Evolutionary conservation across 2,888 invertebrate genomes (phyloP), one percentile per base, ranked within the genome.

Genomic region (Quadroppia sp.): DNA sequence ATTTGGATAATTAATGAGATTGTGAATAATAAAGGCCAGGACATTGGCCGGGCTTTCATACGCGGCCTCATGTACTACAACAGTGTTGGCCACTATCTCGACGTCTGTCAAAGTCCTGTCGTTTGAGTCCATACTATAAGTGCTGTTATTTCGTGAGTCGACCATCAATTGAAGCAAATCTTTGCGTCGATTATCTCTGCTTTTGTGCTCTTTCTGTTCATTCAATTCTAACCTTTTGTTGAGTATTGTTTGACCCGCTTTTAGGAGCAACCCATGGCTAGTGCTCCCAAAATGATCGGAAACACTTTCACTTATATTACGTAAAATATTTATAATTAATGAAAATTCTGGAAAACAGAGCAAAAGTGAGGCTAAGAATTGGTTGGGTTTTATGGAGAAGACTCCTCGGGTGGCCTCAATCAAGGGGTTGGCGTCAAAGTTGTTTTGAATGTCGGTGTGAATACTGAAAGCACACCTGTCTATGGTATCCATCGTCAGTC

Each of bases 1-100:
- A 4, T 76, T 75, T 1, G 72, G 75, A 56, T 76, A 42, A 25
- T 76, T 73, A 48, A 76, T 53, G 0, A 77, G 69, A 42, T 76
- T 50, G n/a, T 61, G 61, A 17, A 61, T 6, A 61, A 61, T 17
- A n/a, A 61, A 61, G 4, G 32, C 61, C 17, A 61, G 13, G 25
- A 32, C 32, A 61, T 61, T 61, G 61, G 61, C 61, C 32, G 61
- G 32, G 17, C 61, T 61, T 30, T 61, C 61, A 32, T 30, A 61
- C 6, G 32, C 61, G 25, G 61, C 61, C 32, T 61, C 61, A 61
- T 61, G 17, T 30, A 61, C 32, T 2, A 30, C 61, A 15, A 61
- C 15, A 7, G 32, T 32, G 32, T 61, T 61, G 32, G 61, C 61
- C 32, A 61, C 32, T 2, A 61, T 61, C 32, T 61, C 61, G 15